Percentiles rank a stretch among this genome's conserved stretches.
Evolutionary conservation across 1,140 invertebrate species (phyloP).

Genomic region (Drosophila nasuta): DNA sequence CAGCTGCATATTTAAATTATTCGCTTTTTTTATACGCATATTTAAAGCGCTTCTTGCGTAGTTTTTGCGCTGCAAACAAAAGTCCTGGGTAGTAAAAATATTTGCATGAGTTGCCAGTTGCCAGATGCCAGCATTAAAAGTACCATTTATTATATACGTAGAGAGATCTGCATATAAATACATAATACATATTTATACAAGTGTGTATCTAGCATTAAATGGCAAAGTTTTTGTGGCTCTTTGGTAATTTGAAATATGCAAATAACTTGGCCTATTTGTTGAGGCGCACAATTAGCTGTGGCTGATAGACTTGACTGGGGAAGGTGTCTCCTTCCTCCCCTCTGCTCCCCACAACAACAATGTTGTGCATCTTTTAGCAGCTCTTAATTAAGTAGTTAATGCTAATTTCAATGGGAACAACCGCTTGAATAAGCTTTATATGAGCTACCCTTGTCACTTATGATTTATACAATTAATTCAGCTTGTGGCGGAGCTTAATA

Average conservation of each 20-base stretch:
- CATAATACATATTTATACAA: slow-evolving; percentile 7
- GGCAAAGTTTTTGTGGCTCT: slow-evolving; percentile 32
- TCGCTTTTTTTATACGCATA: not conserved
- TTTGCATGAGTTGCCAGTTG: slow-evolving; percentile 35
- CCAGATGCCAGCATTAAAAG: slow-evolving; percentile 2
- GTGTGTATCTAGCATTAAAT: slow-evolving; percentile 16
- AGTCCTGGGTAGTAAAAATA: slow-evolving; percentile 20
- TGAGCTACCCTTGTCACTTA: slow-evolving; percentile 2
- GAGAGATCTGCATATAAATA: slow-evolving; percentile 6
- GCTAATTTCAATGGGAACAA: slow-evolving; percentile 12
- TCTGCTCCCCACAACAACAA: not conserved
- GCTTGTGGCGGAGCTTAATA: not conserved
- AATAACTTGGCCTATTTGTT: slow-evolving; percentile 36
- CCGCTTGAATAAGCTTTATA: not conserved
- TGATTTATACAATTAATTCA: slow-evolving; percentile 9
- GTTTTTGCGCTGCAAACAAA: slow-evolving; percentile 26
- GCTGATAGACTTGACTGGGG: not conserved
- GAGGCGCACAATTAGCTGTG: slow-evolving; percentile 26
- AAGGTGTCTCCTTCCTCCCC: no score
- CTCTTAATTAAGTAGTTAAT: slow-evolving; percentile 34
- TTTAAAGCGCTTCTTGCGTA: slow-evolving; percentile 17
- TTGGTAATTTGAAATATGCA: slow-evolving; percentile 44
- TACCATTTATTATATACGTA: slow-evolving; percentile 1
- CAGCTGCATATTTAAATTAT: slow-evolving; percentile 25
- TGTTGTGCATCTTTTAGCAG: slow-evolving; percentile 10